Evolutionary conservation across 2,888 invertebrate genomes (phyloP), one percentile per base, ranked within the genome.

Genomic region (Vannuccia rotundouncinata): DNA sequence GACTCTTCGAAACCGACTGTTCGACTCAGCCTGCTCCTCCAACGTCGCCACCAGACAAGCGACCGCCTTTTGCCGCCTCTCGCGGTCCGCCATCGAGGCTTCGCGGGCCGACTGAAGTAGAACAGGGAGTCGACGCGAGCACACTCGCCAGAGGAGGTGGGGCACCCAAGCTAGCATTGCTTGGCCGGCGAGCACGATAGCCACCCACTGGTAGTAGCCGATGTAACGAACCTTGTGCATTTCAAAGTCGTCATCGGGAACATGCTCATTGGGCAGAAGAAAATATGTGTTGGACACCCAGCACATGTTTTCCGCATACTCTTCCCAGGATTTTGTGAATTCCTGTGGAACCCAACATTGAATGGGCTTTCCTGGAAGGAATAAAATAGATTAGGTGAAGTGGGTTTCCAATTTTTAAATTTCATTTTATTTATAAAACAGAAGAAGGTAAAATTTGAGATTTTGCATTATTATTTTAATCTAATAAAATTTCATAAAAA

Each of bases 251-350:
- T 81, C 79, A 22, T 45, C 29, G 0, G 80, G 80, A 5, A 80
- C 81, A 25, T 81, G 28, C 30, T 80, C 59, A 10, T 80, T n/a
- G 1, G 80, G 59, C 29, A 80, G 13, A 29, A 80, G 80, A 25
- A 80, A 80, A 73, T 80, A 80, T 0, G 80, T 80, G 29, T 80
- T 80, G 0, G 80, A 80, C 31, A 80, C 80, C 80, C 80, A 80
- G 60, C 80, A 80, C 27, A 80, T 29, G 59, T 80, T 80, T 80
- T 80, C 80, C 0, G 80, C 80, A 25, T 80, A 80, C 29, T 80
- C 80, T 29, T 80, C 80, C 80, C 80, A 80, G 59, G 80, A 45
- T 80, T 80, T 80, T n/a, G 80, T 80, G 80, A 80, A 80, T 81
- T 80, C 80, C 79, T 80, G 80, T 22, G 80, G 80, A 17, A 79